These are phyloP conservation scores for Phyllostomus hastatus DNA, from an alignment of 2,113 vertebrate genomes.

Conservation along the genomic window DNA sequence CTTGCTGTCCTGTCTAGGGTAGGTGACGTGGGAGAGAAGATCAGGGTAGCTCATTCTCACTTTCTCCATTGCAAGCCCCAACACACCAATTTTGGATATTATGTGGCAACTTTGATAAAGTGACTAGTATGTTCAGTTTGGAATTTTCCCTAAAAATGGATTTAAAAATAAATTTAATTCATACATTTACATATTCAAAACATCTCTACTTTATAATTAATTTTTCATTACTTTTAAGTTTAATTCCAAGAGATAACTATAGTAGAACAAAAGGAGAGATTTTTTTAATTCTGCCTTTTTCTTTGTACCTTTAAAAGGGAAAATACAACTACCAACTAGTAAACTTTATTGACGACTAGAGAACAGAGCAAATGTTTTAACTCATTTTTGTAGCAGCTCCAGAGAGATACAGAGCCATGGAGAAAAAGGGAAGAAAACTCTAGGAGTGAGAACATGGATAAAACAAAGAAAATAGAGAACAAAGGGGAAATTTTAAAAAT, in stretches of 20 bases:
- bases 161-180: background rate
- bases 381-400: background rate
- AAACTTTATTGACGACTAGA: background rate
- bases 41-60: background rate
- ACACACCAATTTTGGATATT: background rate
- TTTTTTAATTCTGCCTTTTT: background rate
- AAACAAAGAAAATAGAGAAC: background rate
- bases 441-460: background rate
- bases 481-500: background rate
- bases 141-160: background rate
- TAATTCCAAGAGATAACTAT: background rate
- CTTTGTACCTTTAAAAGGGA: background rate
- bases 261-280: background rate
- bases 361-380: background rate
- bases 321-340: background rate
- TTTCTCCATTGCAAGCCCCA: background rate
- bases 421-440: background rate
- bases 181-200: background rate
- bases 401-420: background rate
- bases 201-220: background rate
- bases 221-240: background rate
- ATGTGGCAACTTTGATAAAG: background rate
- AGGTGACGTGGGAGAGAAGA: background rate
- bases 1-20: background rate
- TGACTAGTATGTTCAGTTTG: background rate